Conservation (phyloP, 2,113 vertebrate genomes). For the Alethe castanea region DNA sequence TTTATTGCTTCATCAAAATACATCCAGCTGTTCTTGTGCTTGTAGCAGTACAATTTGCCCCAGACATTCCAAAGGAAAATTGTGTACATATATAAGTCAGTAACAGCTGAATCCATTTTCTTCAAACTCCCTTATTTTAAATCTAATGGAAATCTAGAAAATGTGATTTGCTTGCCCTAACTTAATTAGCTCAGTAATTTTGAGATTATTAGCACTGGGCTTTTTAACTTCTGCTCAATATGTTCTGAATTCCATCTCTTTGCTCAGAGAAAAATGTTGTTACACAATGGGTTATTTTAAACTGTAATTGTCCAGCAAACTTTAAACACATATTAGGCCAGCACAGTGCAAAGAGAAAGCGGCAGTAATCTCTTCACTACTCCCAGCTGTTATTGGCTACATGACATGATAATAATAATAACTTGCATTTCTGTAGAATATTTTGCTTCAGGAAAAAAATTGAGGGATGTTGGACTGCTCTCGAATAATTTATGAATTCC, state of each 20-base stretch:
- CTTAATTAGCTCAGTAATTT: slow-evolving; percentile 44
- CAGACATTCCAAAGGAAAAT: slow-evolving; percentile 52
- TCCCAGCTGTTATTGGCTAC: slow-evolving; percentile 34
- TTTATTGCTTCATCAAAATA: slow-evolving; percentile 46
- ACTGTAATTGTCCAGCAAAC: background rate
- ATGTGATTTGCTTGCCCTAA: slow-evolving; percentile 44
- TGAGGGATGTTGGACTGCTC: slow-evolving; percentile 29
- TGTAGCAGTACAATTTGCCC: slow-evolving; percentile 36
- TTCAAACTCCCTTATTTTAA: slow-evolving; percentile 38
- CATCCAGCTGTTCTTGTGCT: slow-evolving; percentile 48
- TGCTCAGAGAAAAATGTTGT: slow-evolving; percentile 3
- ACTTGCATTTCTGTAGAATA: slow-evolving; percentile 44
- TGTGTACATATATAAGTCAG: slow-evolving; percentile 6
- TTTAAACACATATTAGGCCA: slow-evolving; percentile 8
- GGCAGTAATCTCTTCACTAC: slow-evolving; percentile 33
- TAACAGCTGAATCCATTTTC: slow-evolving; percentile 59
- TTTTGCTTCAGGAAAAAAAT: slow-evolving; percentile 38
- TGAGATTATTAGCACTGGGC: background rate
- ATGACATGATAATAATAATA: slow-evolving; percentile 53
- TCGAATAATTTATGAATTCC: slow-evolving; percentile 52
- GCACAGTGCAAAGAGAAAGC: slow-evolving; percentile 13
- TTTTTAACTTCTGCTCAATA: slow-evolving; percentile 46
- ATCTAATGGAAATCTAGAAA: slow-evolving; percentile 37
- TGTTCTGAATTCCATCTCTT: slow-evolving; percentile 45
- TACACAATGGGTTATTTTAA: slow-evolving; percentile 26